These are phyloP conservation scores for Lysiphlebus fabarum DNA, from an alignment of 1,140 invertebrate species.

Conservation along the genomic window DNA sequence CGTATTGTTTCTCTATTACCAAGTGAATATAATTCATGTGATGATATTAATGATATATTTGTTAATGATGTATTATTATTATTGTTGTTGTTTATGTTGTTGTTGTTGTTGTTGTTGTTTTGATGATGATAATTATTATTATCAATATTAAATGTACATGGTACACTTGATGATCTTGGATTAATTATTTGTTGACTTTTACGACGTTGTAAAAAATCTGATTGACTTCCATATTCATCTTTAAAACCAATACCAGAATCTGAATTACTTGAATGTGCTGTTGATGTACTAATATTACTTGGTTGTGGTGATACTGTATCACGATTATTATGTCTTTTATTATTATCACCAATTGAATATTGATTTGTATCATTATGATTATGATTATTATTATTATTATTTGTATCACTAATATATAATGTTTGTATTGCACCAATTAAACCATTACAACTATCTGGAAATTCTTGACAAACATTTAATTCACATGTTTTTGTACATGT, in stretches of 20 bases:
- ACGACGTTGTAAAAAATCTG: slow-evolving; percentile 57
- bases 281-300: slow-evolving; percentile 75
- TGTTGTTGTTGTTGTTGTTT: no score
- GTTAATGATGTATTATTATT: no score
- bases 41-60: no score
- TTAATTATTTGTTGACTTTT: slow-evolving; percentile 56
- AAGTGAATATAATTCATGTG: no score
- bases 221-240: slow-evolving; percentile 78
- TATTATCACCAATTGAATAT: slow-evolving; percentile 38
- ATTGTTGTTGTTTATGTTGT: no score
- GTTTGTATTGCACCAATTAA: slow-evolving; percentile 69
- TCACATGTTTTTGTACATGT: slow-evolving; percentile 51
- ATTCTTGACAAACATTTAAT: slow-evolving; percentile 73
- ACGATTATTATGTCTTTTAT: slow-evolving; percentile 32
- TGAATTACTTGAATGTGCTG: slow-evolving; percentile 86
- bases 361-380: slow-evolving; percentile 27
- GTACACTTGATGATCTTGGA: neutral
- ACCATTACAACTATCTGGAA: slow-evolving; percentile 83
- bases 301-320: slow-evolving; percentile 76
- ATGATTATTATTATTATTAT: slow-evolving; percentile 31
- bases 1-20: no score
- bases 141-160: neutral
- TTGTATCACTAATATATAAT: slow-evolving; percentile 52
- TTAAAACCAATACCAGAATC: slow-evolving; percentile 92
- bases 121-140: no score